These are phyloP conservation scores for Globodera rostochiensis DNA, from an alignment of 1,140 invertebrate genomes.

Conservation along the genomic window DNA sequence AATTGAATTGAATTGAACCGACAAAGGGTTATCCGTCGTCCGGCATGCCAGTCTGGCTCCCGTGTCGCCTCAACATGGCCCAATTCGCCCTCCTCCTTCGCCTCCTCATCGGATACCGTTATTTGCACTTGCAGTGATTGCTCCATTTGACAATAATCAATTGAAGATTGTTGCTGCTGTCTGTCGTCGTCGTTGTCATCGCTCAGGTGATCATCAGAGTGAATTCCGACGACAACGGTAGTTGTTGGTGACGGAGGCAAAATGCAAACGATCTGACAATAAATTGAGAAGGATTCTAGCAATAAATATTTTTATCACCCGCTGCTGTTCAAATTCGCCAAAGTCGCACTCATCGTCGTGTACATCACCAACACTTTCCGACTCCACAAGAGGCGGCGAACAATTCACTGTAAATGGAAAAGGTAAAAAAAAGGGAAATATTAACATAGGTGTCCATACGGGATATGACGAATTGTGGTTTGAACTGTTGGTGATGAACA, in stretches of 20 bases:
- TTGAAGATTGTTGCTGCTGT: background rate
- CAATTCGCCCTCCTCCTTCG: background rate
- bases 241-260: conserved; percentile 1
- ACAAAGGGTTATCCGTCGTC: background rate
- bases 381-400: background rate
- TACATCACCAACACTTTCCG: background rate
- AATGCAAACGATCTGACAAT: conserved; percentile 3
- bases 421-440: background rate
- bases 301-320: background rate
- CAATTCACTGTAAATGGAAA: background rate
- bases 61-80: no score
- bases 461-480: conserved; percentile 7
- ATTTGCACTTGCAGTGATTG: background rate
- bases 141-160: background rate
- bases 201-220: background rate
- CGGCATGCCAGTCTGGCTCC: background rate
- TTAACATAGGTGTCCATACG: background rate
- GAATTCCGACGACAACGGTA: background rate
- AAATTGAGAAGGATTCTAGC: background rate
- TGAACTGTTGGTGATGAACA: background rate
- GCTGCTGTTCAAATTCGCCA: background rate
- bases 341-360: background rate
- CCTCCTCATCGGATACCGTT: background rate
- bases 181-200: background rate
- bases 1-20: no score